A percentile compares a stretch with the other conserved stretches of the same genome.
phyloP scores from a whole-genome alignment of 2,113 vertebrate genomes.

The Antennarius striatus region DNA sequence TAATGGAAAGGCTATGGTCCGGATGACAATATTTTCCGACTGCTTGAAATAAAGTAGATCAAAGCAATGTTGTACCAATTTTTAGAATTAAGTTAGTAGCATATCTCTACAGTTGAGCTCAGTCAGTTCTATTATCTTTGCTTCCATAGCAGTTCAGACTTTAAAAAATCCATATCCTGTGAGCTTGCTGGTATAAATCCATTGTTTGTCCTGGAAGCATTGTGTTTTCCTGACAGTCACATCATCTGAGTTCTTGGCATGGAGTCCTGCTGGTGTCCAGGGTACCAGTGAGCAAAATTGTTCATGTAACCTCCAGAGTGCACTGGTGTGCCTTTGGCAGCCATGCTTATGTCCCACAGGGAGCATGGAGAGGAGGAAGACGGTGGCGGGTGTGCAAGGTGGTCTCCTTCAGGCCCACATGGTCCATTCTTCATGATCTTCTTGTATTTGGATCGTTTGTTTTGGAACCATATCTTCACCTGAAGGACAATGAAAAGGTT shows the following conservation, averaged over 20 bases:
- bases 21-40: too few relatives aligned
- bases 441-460: slow-evolving; percentile 88
- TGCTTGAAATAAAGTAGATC: too few relatives aligned
- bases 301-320: slow-evolving; percentile 82
- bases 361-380: slow-evolving; percentile 82
- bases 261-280: slow-evolving; percentile 82
- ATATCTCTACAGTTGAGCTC: background rate
- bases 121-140: slow-evolving; percentile 11
- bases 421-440: slow-evolving; percentile 91
- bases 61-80: too few relatives aligned
- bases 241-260: slow-evolving; percentile 85
- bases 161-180: slow-evolving; percentile 9
- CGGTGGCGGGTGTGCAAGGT: slow-evolving; percentile 64
- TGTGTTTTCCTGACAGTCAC: slow-evolving; percentile 68
- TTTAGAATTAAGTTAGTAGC: background rate
- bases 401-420: slow-evolving; percentile 79
- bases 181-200: slow-evolving; percentile 26
- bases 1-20: too few relatives aligned
- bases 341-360: slow-evolving; percentile 86
- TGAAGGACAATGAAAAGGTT: slow-evolving; percentile 46
- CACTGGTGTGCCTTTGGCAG: slow-evolving; percentile 77
- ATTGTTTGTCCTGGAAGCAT: slow-evolving; percentile 21
- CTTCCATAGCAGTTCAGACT: slow-evolving; percentile 34
- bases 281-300: slow-evolving; percentile 88
- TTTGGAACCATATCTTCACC: slow-evolving; percentile 95